Evolutionary conservation across 2,888 invertebrate species (phyloP).

Genomic region (Cephus pulcher): DNA sequence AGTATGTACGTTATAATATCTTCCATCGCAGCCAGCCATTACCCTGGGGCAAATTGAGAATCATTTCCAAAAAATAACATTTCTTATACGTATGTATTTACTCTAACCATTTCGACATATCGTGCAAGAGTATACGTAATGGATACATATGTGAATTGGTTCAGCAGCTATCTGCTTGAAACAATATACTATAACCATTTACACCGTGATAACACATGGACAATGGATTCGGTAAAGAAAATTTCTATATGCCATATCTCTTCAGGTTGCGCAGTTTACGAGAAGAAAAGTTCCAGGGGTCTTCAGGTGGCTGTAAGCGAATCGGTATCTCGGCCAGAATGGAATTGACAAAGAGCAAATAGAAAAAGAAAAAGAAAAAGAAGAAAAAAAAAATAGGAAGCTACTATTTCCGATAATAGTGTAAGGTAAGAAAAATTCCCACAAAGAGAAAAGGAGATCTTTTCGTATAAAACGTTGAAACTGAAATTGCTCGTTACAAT

Average conservation of each 20-base stretch:
- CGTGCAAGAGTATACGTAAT: background rate
- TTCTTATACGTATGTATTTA: background rate
- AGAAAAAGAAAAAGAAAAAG: background rate
- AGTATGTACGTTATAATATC: background rate
- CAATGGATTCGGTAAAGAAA: background rate
- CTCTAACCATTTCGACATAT: background rate
- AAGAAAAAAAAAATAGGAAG: background rate
- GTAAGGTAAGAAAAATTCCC: background rate
- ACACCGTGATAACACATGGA: background rate
- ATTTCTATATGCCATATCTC: background rate
- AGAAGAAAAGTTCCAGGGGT: background rate
- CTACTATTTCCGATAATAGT: background rate
- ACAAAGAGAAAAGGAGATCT: background rate
- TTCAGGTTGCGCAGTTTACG: background rate
- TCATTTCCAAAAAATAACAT: background rate
- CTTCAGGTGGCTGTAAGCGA: background rate
- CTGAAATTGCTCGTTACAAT: background rate
- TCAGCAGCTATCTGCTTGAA: background rate
- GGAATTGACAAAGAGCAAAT: background rate
- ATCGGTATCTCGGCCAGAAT: background rate
- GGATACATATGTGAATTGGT: background rate
- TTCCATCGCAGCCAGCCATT: background rate
- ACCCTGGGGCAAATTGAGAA: too few relatives aligned
- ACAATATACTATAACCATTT: background rate
- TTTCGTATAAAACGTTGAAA: background rate